Base-by-base conservation (phyloP, 2,888 invertebrate genomes). In the Xestia c-nigrum region DNA sequence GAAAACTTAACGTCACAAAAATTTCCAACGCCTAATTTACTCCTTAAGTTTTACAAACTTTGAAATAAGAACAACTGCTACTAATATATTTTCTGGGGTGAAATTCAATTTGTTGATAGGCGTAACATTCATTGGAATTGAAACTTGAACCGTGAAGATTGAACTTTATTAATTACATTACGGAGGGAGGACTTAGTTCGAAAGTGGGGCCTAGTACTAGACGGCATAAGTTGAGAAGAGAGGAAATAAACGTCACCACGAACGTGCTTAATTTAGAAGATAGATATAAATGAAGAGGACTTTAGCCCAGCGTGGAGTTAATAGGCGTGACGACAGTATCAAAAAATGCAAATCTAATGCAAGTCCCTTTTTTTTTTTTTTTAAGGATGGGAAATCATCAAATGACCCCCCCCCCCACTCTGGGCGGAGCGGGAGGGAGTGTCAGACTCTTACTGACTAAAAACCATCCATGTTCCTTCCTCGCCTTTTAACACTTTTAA, bases 131-230 rank as follows among this genome's bases (percentile, higher is more conserved):
- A 77, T 83, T 81, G 74, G 63, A 83, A 83, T 83, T 77, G 80
- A 83, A 83, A 83, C 84, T 81, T 72, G 80, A 83, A 74, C 74
- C 72, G 40, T 72, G 74, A 70, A 81, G 77, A 80, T 72, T 84
- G 72, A 84, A 81, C 83, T 83, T 84, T 83, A 84, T 84, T 84
- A 84, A 83, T 84, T 77, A 80, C 69, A 77, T 83, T 83, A 84
- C 63, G 40, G 46, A 77, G 69, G 80, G 83, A 63, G n/a, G 71
- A 80, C 74, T 77, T 66, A 84, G 83, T 83, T 83, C 64, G 71
- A 50, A 84, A 81, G 74, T 78, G 52, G 64, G 40, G 76, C 64
- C 80, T 81, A 74, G 78, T 63, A 72, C 72, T 72, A 78, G 81
- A 66, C 69, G 59, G 38, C 57, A 77, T 77, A 72, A 77, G 69